Evolutionary conservation across 2,888 invertebrate species (phyloP).

Genomic region (Hecatera dysodea): DNA sequence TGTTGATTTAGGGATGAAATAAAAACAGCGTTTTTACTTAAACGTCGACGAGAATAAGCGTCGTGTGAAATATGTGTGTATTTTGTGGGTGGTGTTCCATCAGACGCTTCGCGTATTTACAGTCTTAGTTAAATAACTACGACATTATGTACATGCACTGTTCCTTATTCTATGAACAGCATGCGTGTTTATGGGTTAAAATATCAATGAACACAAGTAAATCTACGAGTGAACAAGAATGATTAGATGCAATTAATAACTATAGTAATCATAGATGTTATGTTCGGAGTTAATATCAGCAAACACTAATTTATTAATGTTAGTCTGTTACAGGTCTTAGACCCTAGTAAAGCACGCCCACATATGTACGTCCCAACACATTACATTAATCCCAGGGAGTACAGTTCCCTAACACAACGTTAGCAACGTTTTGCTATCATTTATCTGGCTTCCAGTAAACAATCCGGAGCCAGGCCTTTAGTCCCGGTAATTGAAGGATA

Average conservation of each 20-base stretch:
- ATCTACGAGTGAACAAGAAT: too few relatives aligned
- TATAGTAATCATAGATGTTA: too few relatives aligned
- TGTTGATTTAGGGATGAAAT: slow-evolving; percentile 16
- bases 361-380: slow-evolving; percentile 30
- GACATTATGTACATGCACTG: neutral
- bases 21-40: neutral
- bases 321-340: neutral
- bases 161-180: too few relatives aligned
- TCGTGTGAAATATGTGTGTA: neutral
- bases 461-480: slow-evolving; percentile 34
- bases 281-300: too few relatives aligned
- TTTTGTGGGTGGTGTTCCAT: too few relatives aligned
- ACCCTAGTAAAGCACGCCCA: slow-evolving; percentile 1
- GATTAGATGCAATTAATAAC: too few relatives aligned
- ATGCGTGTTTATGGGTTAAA: too few relatives aligned
- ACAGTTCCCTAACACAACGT: slow-evolving; percentile 38
- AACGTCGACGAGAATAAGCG: neutral
- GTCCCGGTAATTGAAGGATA: slow-evolving; percentile 49
- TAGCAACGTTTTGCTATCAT: slow-evolving; percentile 41
- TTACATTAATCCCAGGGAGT: slow-evolving; percentile 44
- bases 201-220: too few relatives aligned
- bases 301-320: neutral
- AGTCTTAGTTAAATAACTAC: too few relatives aligned
- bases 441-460: slow-evolving; percentile 54
- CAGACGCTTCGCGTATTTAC: neutral